Percentiles rank a stretch among this genome's conserved stretches.
phyloP scores from a whole-genome alignment of 1,140 invertebrate species.

The Drosophila busckii region DNA sequence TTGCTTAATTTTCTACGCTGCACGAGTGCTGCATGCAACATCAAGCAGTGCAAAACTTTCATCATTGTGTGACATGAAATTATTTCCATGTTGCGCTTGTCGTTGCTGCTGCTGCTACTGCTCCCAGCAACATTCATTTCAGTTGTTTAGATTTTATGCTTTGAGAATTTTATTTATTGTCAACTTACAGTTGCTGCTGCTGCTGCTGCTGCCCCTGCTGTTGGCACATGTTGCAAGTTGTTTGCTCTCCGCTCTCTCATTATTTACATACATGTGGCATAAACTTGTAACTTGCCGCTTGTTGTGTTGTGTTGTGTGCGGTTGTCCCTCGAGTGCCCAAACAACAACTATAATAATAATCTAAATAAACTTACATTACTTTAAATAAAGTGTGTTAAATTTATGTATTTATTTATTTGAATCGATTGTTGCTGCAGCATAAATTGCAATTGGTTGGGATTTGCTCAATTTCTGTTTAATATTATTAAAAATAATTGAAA shows the following conservation, averaged over 20 bases:
- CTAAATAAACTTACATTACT: slow-evolving; percentile 59
- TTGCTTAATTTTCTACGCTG: slow-evolving; percentile 71
- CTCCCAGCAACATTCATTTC: slow-evolving; percentile 66
- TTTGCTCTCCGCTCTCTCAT: slow-evolving; percentile 12
- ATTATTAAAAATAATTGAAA: too few relatives aligned
- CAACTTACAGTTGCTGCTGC: slow-evolving; percentile 22
- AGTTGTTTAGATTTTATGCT: slow-evolving; percentile 71
- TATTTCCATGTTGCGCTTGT: slow-evolving; percentile 54
- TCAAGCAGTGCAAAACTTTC: slow-evolving; percentile 72
- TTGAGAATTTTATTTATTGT: slow-evolving; percentile 62
- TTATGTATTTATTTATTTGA: too few relatives aligned
- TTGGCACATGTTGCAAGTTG: neutral
- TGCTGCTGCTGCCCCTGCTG: neutral
- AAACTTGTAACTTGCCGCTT: too few relatives aligned
- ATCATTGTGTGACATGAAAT: slow-evolving; percentile 74
- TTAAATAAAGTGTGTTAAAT: too few relatives aligned
- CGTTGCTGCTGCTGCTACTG: slow-evolving; percentile 16
- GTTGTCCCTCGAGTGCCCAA: too few relatives aligned
- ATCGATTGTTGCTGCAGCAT: too few relatives aligned
- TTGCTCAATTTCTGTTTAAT: too few relatives aligned
- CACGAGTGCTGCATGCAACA: slow-evolving; percentile 35
- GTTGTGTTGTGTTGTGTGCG: too few relatives aligned
- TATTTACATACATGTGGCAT: slow-evolving; percentile 21
- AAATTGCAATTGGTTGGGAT: too few relatives aligned
- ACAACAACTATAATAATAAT: slow-evolving; percentile 56